Percentiles rank a stretch among this genome's conserved stretches.
Evolutionary conservation across 2,113 vertebrate species (phyloP).

Genomic region (Eonycteris spelaea): DNA sequence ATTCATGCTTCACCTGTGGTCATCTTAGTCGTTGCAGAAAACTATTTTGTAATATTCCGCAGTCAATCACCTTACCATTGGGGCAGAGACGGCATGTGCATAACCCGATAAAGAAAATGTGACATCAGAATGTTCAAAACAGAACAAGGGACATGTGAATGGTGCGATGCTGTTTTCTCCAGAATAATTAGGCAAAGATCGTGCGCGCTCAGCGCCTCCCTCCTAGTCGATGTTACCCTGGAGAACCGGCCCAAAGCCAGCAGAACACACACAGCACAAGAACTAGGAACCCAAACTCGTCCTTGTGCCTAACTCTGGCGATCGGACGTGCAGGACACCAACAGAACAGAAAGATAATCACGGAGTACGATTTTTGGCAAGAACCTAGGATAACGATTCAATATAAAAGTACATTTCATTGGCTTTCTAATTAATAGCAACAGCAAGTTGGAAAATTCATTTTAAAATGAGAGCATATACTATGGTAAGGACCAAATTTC

Average conservation of each 20-base stretch:
- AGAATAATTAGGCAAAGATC: neutral
- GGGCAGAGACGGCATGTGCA: neutral
- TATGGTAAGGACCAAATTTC: neutral
- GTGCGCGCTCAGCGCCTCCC: neutral
- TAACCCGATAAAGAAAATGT: neutral
- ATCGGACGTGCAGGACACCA: rapidly evolving
- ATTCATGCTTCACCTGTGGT: neutral
- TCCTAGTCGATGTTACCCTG: neutral
- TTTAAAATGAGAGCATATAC: neutral
- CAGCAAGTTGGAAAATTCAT: neutral
- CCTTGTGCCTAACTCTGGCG: neutral
- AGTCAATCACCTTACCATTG: neutral
- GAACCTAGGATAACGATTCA: neutral
- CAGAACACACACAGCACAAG: neutral
- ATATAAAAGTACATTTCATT: neutral
- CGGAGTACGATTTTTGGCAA: neutral
- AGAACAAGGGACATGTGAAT: neutral
- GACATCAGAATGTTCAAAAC: neutral
- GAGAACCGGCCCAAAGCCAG: no score
- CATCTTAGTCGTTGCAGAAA: neutral
- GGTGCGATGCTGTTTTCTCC: neutral
- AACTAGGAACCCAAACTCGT: neutral
- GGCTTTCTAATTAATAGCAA: neutral
- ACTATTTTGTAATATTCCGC: neutral
- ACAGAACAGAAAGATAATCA: neutral